Evolutionary conservation across 2,888 invertebrate genomes (phyloP).

Genomic region (Lepidocyrtinus sp.): DNA sequence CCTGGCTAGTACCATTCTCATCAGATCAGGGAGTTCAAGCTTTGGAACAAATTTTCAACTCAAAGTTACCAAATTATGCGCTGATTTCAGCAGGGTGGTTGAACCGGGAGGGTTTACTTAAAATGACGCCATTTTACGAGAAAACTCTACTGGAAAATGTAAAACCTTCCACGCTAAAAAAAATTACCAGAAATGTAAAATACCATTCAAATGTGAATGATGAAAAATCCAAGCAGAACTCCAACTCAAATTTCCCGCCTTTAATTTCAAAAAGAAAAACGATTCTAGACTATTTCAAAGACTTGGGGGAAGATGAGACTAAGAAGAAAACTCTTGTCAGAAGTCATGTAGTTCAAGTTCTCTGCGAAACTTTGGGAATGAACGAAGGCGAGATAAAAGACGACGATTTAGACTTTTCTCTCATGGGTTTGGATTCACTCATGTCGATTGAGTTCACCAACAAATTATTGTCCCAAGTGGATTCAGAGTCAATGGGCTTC

Average conservation of each 20-base stretch:
- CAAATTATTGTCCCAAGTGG: conserved; percentile 4
- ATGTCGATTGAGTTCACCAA: conserved; percentile 43
- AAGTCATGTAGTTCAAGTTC: background rate
- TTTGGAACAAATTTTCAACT: conserved; percentile 6
- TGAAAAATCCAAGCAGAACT: too few species aligned
- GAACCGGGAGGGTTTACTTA: background rate
- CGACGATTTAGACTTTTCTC: conserved; percentile 30
- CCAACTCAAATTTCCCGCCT: too few species aligned
- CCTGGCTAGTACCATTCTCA: conserved; percentile 20
- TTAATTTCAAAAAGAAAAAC: conserved; percentile 7
- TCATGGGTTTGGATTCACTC: conserved; percentile 41
- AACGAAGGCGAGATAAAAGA: conserved; percentile 14
- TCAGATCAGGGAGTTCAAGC: background rate
- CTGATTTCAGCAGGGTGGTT: background rate
- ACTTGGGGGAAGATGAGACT: background rate
- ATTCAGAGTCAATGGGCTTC: background rate
- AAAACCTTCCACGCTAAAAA: background rate
- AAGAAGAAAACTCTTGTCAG: conserved; percentile 14
- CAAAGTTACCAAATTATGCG: background rate
- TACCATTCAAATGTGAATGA: too few species aligned
- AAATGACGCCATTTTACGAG: conserved; percentile 16
- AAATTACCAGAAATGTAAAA: background rate
- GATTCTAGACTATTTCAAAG: conserved; percentile 23
- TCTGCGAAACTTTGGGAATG: conserved; percentile 21
- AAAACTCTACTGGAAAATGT: conserved; percentile 1